phyloP scores from a whole-genome alignment of 92 coral and sea anemone species.

The Heliopora coerulea region DNA sequence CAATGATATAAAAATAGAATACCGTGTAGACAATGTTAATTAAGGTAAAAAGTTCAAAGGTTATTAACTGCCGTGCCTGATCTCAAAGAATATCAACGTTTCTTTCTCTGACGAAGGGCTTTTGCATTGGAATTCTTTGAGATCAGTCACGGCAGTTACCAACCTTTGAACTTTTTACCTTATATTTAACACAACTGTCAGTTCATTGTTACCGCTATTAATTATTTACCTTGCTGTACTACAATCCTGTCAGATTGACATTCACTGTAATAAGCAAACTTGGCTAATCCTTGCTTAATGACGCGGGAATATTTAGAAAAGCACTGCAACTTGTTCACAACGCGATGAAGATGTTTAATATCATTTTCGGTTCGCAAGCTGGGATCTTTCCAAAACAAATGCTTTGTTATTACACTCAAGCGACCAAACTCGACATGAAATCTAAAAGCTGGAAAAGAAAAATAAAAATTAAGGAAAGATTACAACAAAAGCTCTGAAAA shows the following conservation, averaged over 20 bases:
- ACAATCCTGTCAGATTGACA: constrained; percentile 65
- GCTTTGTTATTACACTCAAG: constrained; percentile 64
- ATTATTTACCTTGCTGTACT: constrained; percentile 89
- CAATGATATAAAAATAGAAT: no score
- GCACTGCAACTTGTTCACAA: constrained; percentile 72
- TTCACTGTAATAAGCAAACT: constrained; percentile 67
- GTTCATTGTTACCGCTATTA: no score
- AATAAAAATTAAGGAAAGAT: not conserved
- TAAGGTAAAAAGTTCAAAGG: no score
- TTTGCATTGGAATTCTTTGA: no score
- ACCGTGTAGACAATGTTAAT: no score
- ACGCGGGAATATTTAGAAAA: constrained; percentile 67
- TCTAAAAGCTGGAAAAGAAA: constrained; percentile 60
- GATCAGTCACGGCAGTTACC: no score
- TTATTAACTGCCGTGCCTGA: no score
- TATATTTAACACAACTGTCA: no score
- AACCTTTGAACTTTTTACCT: no score
- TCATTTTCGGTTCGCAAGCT: constrained; percentile 66
- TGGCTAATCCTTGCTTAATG: constrained; percentile 67
- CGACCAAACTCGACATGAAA: constrained; percentile 60
- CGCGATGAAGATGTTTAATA: constrained; percentile 56
- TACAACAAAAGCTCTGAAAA: no score
- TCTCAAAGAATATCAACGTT: no score
- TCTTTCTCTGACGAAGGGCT: no score
- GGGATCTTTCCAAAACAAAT: constrained; percentile 60